A percentile compares a stretch with the other conserved stretches of the same genome.
Evolutionary conservation across 2,797 vertebrate species (phyloP).

Genomic region (Nyctalus aviator): DNA sequence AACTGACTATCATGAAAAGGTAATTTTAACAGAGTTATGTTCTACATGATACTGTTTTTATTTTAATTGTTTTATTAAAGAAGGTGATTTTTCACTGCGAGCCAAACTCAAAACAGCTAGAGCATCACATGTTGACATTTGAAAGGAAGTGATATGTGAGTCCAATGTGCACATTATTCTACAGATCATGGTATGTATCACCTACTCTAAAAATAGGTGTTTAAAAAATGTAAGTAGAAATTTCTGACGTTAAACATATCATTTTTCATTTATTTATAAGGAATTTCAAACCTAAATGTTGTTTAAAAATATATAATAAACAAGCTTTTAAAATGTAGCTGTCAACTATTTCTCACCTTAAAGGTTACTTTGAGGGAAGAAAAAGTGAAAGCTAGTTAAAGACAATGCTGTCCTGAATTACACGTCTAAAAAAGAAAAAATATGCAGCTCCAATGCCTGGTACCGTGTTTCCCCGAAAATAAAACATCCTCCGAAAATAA

Average conservation of each 20-base stretch:
- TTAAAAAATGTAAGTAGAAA: neutral
- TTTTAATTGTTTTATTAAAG: slow-evolving; percentile 57
- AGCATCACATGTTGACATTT: neutral
- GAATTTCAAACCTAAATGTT: slow-evolving; percentile 33
- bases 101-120: neutral
- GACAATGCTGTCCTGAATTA: neutral
- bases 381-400: neutral
- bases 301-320: neutral
- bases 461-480: no score
- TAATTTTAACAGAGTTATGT: slow-evolving; percentile 10
- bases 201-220: neutral
- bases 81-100: neutral
- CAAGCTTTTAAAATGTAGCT: slow-evolving; percentile 41
- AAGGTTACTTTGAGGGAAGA: neutral
- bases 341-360: slow-evolving; percentile 35
- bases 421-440: slow-evolving; percentile 3
- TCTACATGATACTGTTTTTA: neutral
- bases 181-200: neutral
- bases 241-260: neutral
- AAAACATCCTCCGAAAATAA: no score
- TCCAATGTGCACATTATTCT: neutral
- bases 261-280: slow-evolving; percentile 11
- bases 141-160: slow-evolving; percentile 4
- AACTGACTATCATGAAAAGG: neutral
- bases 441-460: neutral